Conservation (phyloP, 2,888 invertebrate species). For the Latheticus oryzae region DNA sequence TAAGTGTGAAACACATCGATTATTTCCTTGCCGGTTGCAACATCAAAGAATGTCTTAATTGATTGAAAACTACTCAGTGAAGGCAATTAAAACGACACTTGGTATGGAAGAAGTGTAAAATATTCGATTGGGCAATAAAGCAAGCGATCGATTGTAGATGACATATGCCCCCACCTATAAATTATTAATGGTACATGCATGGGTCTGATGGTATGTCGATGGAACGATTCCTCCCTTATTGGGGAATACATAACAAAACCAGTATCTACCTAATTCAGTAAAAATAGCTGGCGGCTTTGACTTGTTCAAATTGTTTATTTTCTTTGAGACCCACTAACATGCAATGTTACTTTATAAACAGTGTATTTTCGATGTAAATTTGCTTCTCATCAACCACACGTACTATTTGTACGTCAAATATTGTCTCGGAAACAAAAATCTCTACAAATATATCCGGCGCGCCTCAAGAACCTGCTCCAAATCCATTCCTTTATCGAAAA, state of each 20-base stretch:
- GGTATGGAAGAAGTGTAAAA: slow-evolving; percentile 10
- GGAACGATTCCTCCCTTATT: slow-evolving; percentile 6
- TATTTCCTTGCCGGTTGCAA: slow-evolving; percentile 28
- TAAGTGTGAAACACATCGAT: slow-evolving; percentile 16
- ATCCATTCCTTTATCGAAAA: slow-evolving; percentile 14
- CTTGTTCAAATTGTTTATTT: slow-evolving; percentile 16
- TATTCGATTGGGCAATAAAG: slow-evolving; percentile 11
- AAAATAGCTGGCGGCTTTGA: slow-evolving; percentile 11
- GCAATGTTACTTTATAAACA: slow-evolving; percentile 19
- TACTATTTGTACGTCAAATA: slow-evolving; percentile 11
- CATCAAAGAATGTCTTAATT: slow-evolving; percentile 30
- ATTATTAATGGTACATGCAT: slow-evolving; percentile 4
- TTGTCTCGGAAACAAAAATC: neutral
- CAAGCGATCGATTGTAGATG: neutral
- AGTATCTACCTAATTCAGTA: slow-evolving; percentile 9
- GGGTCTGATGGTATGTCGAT: too few relatives aligned
- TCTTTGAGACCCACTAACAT: slow-evolving; percentile 12
- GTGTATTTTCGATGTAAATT: slow-evolving; percentile 17
- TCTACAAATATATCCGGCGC: slow-evolving; percentile 10
- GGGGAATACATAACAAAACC: slow-evolving; percentile 3
- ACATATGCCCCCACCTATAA: slow-evolving; percentile 3
- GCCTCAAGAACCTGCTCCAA: slow-evolving; percentile 14
- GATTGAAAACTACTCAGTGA: slow-evolving; percentile 18
- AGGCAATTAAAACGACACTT: slow-evolving; percentile 18
- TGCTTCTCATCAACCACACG: slow-evolving; percentile 9